A percentile compares a stretch with the other conserved stretches of the same genome.
Evolutionary conservation across 2,113 vertebrate genomes (phyloP).

Genomic region (Equus przewalskii): DNA sequence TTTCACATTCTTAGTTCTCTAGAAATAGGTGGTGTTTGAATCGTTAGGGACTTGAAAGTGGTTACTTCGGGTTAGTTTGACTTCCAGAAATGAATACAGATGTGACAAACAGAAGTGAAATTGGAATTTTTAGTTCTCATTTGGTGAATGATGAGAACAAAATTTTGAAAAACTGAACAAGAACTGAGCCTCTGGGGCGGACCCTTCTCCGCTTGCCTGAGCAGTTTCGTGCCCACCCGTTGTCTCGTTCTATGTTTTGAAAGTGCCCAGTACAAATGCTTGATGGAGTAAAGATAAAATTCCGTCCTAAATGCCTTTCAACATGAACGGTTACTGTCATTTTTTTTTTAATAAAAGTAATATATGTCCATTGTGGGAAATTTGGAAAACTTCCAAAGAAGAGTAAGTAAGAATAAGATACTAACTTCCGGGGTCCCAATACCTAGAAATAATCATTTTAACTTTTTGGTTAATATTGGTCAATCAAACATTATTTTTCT

Average conservation of each 20-base stretch:
- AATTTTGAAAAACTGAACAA: neutral
- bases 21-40: neutral
- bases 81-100: neutral
- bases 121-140: neutral
- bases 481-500: neutral
- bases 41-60: neutral
- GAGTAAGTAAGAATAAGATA: neutral
- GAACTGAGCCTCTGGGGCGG: neutral
- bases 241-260: neutral
- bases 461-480: neutral
- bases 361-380: neutral
- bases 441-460: neutral
- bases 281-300: neutral
- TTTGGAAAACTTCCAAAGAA: neutral
- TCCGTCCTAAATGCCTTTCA: neutral
- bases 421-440: neutral
- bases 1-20: accelerated
- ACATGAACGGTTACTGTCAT: neutral
- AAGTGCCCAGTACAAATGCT: neutral
- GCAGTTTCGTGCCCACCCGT: neutral
- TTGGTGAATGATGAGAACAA: neutral
- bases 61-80: neutral
- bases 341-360: neutral
- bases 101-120: neutral
- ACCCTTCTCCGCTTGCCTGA: neutral